Evolutionary conservation across 2,797 vertebrate genomes (phyloP).

Genomic region (Malacoraja senta): DNA sequence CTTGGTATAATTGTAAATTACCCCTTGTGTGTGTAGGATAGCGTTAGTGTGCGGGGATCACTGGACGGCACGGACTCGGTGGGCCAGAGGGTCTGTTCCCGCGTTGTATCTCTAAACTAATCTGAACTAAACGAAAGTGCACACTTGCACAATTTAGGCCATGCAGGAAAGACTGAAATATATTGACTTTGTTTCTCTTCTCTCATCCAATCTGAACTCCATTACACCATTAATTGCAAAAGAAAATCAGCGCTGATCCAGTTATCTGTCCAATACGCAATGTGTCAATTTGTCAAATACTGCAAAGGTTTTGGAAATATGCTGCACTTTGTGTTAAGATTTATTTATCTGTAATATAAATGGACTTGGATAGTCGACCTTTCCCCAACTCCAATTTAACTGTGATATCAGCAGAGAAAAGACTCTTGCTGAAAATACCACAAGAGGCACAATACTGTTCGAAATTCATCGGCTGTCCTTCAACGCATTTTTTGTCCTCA

Average conservation of each 20-base stretch:
- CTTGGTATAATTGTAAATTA: too few species aligned
- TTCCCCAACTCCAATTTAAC: background rate
- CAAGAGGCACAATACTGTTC: background rate
- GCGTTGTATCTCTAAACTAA: too few species aligned
- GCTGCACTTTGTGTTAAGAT: background rate
- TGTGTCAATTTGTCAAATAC: background rate
- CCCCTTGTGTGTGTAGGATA: too few species aligned
- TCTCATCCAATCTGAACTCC: background rate
- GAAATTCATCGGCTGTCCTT: background rate
- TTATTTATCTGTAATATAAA: constrained; percentile 17
- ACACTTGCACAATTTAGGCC: background rate
- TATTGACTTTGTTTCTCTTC: background rate
- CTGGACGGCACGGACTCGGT: too few species aligned
- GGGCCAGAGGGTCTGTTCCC: too few species aligned
- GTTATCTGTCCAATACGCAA: background rate
- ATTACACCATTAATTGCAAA: constrained; percentile 13
- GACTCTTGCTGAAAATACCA: background rate
- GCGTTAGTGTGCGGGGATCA: too few species aligned
- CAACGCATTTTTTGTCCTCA: background rate
- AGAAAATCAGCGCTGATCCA: background rate
- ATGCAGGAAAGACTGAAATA: background rate
- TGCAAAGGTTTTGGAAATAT: background rate
- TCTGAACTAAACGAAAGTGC: background rate
- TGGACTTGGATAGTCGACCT: constrained; percentile 1
- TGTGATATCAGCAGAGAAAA: background rate